These are phyloP conservation scores for Tokudaia tokunoshimensis DNA, from an alignment of 2,797 vertebrate species.

Conservation along the genomic window DNA sequence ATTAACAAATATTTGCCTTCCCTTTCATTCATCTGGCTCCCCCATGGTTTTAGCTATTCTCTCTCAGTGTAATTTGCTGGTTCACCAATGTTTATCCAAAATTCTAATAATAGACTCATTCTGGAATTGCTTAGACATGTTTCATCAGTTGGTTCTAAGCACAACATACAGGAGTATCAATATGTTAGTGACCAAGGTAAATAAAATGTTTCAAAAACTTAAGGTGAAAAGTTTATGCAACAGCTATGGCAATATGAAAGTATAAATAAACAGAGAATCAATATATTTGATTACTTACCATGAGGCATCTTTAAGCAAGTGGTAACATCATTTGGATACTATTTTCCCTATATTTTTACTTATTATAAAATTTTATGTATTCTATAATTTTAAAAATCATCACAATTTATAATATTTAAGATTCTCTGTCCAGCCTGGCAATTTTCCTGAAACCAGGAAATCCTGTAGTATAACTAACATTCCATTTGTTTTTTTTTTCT, in stretches of 20 bases:
- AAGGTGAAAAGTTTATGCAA: neutral
- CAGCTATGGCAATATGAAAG: neutral
- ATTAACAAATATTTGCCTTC: neutral
- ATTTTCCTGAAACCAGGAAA: neutral
- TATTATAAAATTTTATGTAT: neutral
- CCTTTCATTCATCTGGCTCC: neutral
- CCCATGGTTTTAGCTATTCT: neutral
- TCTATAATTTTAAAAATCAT: neutral
- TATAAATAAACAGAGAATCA: neutral
- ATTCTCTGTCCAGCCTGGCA: neutral
- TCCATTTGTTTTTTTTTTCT: neutral
- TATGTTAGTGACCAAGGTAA: neutral
- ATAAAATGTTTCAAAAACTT: neutral
- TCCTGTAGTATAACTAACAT: neutral
- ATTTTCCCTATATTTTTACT: neutral
- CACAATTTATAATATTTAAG: neutral
- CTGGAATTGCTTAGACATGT: neutral
- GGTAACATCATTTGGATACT: neutral
- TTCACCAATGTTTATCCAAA: neutral
- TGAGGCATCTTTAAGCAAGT: neutral
- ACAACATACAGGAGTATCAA: neutral
- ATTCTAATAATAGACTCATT: neutral
- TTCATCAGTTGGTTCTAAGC: neutral
- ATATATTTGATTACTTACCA: neutral
- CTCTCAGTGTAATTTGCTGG: neutral